Base-by-base conservation (phyloP, 2,113 vertebrate species). In the Pimephales promelas region DNA sequence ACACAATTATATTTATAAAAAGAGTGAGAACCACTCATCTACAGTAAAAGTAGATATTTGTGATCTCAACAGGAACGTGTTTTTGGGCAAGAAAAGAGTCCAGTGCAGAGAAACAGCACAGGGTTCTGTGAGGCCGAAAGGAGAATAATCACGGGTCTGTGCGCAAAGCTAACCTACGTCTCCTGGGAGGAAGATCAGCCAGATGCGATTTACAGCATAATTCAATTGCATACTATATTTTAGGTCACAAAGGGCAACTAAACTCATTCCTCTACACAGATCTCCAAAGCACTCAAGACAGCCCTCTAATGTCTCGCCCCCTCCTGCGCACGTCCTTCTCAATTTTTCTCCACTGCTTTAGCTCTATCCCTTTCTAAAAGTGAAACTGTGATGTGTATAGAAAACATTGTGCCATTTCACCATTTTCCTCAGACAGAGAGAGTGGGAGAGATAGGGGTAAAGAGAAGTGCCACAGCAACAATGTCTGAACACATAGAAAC, bases 71-170 rank as follows among this genome's bases (percentile, higher is more conserved):
- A 56, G 22, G 47, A 81, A 40, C 45, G n/a, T 40, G 56, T 43
- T 49, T 75, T 56, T 49, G 22, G 71, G 26, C 26, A 47, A 62
- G 45, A 10, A 18, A 54, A 40, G 31, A 5, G 9, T 56, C 34
- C 52, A 81, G 57, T 64, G 24, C 73, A 68, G 43, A 34, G 43
- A 75, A 83, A 80, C 61, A 66, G 73, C 28, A 72, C 68, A 62
- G 77, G 76, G 43, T 84, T 72, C 68, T 62, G 49, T 62, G 62
- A 47, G 26, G n/a, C 81, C 2, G 26, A 68, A 34, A 40, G 66
- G 61, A 87, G 57, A 87, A 87, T 83, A 84, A 84, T 82, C 68
- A 70, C 40, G 57, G 54, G 73, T 84, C 72, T 87, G 73, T 83
- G 36, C 49, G 31, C 22, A 22, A 49, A 64, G 16, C 59, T 81